Conservation (phyloP, 1,140 invertebrate genomes). For the Dreissena polymorpha region DNA sequence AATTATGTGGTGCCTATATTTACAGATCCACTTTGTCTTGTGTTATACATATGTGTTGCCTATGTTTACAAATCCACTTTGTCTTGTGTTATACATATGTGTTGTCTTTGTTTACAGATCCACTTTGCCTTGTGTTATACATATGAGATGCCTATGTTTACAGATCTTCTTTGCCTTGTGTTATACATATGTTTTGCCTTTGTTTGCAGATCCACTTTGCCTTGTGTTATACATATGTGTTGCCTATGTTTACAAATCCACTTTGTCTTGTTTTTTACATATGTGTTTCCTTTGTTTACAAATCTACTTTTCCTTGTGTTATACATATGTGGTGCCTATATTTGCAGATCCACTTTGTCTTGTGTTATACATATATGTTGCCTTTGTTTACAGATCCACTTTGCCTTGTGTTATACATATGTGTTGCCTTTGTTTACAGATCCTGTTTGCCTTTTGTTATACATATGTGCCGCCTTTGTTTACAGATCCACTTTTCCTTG, state of each 20-base stretch:
- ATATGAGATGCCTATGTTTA: not conserved
- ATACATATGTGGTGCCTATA: not conserved
- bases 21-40: conserved; percentile 5
- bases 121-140: not conserved
- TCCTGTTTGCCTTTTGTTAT: not conserved
- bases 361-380: not conserved
- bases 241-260: conserved; percentile 24
- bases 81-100: not conserved
- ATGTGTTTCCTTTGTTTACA: conserved; percentile 13
- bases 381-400: conserved; percentile 27
- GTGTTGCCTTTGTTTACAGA: conserved; percentile 25
- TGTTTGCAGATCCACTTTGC: conserved; percentile 20
- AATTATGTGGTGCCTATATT: not conserved
- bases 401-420: no score
- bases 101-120: conserved; percentile 25
- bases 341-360: conserved; percentile 15
- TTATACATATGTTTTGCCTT: not conserved
- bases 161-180: not conserved
- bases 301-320: not conserved
- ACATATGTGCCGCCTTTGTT: not conserved
- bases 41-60: not conserved
- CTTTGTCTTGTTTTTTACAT: no score
- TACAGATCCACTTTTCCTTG: not conserved
- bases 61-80: conserved; percentile 22
- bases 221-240: not conserved